Evolutionary conservation across 1,140 invertebrate genomes (phyloP), one percentile per base, ranked within the genome.

Genomic region (Orius insidiosus): DNA sequence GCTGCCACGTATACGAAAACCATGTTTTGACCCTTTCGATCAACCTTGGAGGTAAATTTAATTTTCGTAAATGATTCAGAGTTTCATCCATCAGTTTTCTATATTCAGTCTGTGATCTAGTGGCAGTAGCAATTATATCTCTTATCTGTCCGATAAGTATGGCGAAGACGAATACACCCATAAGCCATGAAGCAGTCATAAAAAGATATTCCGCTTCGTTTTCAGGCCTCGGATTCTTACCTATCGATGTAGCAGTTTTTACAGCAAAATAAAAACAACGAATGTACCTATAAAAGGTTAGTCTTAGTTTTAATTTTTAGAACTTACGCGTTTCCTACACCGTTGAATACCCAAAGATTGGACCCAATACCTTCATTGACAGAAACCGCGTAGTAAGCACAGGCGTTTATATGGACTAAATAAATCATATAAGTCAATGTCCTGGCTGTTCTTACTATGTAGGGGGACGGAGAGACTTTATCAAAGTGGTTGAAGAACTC

Each of bases 141-240:
- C 87, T 65, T 33, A 94, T 90, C 75, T 95, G 90, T 53, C 90
- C 89, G 57, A 96, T 89, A 0, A 96, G 69, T 52, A 95, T 61
- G 7, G 92, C 90, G 63, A 94, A 95, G 0, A 94, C 84, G 59
- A 96, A 96, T 0, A 96, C 87, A 0, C 90, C 90, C 70, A 89
- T 85, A 18, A 96, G 65, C 89, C 89, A 95, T 16, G 84, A 86
- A 31, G 78, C 72, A 0, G 86, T 93, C 90, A 96, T 96, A 62
- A 90, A 96, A 15, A 88, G 62, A 57, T 85, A 89, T 63, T 96
- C 90, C 0, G 72, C 64, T 45, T 81, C 76, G 47, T 87, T 87
- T 42, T 78, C 80, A 0, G 92, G 90, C 55, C 85, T 85, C 0
- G 88, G 87, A 63, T 94, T 95, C 63, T 94, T 92, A 5, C 90